Conservation (phyloP, 2,888 invertebrate species). For the Catocala sponsa region DNA sequence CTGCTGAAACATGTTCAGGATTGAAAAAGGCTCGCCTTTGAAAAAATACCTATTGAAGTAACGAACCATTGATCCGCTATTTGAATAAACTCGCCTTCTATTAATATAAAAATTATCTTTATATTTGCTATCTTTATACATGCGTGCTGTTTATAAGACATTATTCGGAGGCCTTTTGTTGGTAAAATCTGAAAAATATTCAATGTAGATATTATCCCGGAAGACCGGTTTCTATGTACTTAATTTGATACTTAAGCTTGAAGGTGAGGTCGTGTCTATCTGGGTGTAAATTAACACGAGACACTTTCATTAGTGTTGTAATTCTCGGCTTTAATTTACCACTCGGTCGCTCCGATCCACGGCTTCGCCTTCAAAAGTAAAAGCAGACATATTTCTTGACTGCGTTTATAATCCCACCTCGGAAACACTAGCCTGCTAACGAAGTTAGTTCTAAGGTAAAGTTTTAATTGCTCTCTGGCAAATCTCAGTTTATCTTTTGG, state of each 20-base stretch:
- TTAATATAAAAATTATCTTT: slow-evolving; percentile 43
- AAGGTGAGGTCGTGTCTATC: slow-evolving; percentile 45
- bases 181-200: slow-evolving; percentile 17
- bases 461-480: slow-evolving; percentile 86
- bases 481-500: slow-evolving; percentile 86
- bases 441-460: slow-evolving; percentile 85
- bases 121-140: slow-evolving; percentile 47
- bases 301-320: slow-evolving; percentile 65
- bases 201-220: slow-evolving; percentile 27
- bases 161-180: slow-evolving; percentile 15
- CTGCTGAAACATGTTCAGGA: slow-evolving; percentile 57
- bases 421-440: slow-evolving; percentile 80
- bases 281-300: slow-evolving; percentile 61
- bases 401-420: slow-evolving; percentile 72
- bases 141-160: slow-evolving; percentile 28
- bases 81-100: slow-evolving; percentile 45
- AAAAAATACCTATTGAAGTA: slow-evolving; percentile 53
- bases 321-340: slow-evolving; percentile 66
- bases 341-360: slow-evolving; percentile 71
- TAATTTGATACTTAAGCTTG: slow-evolving; percentile 44
- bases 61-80: slow-evolving; percentile 50
- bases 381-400: slow-evolving; percentile 75
- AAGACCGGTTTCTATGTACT: slow-evolving; percentile 39
- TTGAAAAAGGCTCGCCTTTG: slow-evolving; percentile 56
- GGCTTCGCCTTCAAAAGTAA: slow-evolving; percentile 70